Conservation (phyloP, 2,797 vertebrate genomes). For the Nyctibius grandis region DNA sequence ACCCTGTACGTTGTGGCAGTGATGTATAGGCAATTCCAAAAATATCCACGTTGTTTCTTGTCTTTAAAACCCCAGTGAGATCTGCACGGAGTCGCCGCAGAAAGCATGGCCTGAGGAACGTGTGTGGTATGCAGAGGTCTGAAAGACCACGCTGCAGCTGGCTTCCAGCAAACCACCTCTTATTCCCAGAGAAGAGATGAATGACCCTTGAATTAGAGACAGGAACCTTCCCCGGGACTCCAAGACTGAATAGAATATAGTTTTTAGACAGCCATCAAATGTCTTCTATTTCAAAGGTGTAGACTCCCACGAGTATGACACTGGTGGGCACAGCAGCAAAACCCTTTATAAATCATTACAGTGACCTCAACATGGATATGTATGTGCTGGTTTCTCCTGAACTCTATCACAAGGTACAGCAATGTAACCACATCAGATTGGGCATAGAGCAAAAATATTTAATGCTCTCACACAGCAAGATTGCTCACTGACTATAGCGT, state of each 20-base stretch:
- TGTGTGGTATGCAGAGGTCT: neutral
- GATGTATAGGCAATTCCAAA: neutral
- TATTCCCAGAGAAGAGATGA: neutral
- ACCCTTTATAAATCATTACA: conserved; percentile 77
- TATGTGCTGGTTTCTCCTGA: conserved; percentile 79
- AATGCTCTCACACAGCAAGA: neutral
- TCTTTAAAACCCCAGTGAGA: neutral
- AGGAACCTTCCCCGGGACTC: neutral
- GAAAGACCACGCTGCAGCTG: neutral
- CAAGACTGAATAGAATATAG: neutral
- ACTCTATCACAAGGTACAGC: conserved; percentile 76
- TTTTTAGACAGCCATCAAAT: neutral
- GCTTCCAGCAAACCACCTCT: neutral
- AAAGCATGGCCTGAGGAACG: neutral
- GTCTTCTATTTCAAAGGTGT: conserved; percentile 65
- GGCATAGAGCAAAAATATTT: neutral
- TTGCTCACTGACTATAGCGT: neutral
- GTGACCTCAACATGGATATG: conserved; percentile 75
- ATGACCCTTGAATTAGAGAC: neutral
- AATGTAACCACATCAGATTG: too few relatives aligned
- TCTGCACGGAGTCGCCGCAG: neutral
- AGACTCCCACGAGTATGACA: conserved; percentile 77
- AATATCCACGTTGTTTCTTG: neutral
- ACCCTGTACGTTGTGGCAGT: neutral
- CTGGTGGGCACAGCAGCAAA: conserved; percentile 77